Percentiles rank a stretch among this genome's conserved stretches.
phyloP scores from a whole-genome alignment of 1,140 invertebrate species.

The Drosophila jambulina region DNA sequence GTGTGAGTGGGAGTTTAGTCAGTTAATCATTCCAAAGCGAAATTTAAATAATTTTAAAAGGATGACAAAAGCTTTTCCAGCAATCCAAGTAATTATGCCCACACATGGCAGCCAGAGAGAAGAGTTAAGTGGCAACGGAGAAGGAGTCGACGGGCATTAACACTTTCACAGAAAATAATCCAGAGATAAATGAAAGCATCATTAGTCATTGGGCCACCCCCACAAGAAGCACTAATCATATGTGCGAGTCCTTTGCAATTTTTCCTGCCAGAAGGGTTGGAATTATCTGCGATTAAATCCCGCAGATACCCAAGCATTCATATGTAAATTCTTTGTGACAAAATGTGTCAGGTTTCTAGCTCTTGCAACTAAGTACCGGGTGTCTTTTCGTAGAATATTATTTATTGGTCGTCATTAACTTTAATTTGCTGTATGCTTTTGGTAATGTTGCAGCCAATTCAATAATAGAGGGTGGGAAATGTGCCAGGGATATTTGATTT shows the following conservation, averaged over 20 bases:
- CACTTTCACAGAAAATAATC: slow-evolving; percentile 35
- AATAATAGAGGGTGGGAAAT: not conserved
- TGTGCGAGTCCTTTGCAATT: slow-evolving; percentile 34
- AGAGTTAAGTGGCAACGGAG: slow-evolving; percentile 13
- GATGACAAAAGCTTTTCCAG: slow-evolving; percentile 60
- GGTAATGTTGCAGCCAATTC: not conserved
- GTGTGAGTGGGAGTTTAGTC: slow-evolving; percentile 11
- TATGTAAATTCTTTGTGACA: slow-evolving; percentile 51
- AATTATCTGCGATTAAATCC: slow-evolving; percentile 30
- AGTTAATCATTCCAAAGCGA: slow-evolving; percentile 35
- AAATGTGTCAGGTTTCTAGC: slow-evolving; percentile 14
- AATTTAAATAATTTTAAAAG: slow-evolving; percentile 67
- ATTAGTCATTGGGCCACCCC: slow-evolving; percentile 53
- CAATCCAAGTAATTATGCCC: slow-evolving; percentile 55
- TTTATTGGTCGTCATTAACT: slow-evolving; percentile 41
- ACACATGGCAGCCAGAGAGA: slow-evolving; percentile 44
- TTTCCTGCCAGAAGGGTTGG: slow-evolving; percentile 24
- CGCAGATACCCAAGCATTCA: slow-evolving; percentile 30
- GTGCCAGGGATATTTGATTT: not conserved
- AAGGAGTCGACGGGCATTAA: slow-evolving; percentile 19
- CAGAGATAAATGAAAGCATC: slow-evolving; percentile 56
- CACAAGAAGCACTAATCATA: slow-evolving; percentile 25
- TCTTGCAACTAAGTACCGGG: slow-evolving; percentile 34
- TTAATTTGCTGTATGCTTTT: slow-evolving; percentile 7
- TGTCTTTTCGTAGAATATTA: slow-evolving; percentile 21